Evolutionary conservation across 2,797 vertebrate species (phyloP).

Genomic region (Kryptopterus vitreolus): DNA sequence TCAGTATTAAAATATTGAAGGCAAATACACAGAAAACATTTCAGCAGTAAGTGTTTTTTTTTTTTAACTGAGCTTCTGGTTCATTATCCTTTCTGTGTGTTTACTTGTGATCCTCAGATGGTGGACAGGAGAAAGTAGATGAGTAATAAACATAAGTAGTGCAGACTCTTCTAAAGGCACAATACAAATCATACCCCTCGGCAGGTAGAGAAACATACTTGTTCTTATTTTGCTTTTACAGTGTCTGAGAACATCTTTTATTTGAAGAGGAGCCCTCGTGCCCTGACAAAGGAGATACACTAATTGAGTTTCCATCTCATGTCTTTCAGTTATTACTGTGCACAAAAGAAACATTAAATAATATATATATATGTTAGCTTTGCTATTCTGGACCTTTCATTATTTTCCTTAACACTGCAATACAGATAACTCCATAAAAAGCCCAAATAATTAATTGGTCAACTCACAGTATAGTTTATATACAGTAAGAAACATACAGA

Average conservation of each 20-base stretch:
- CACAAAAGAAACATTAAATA: constrained; percentile 2
- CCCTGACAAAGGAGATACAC: constrained; percentile 31
- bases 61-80: constrained; percentile 13
- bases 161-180: constrained; percentile 18
- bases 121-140: constrained; percentile 33
- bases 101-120: constrained; percentile 33
- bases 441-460: background rate
- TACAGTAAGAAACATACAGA: too few species aligned
- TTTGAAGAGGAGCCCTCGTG: constrained; percentile 43
- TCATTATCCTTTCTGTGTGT: constrained; percentile 33
- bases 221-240: constrained; percentile 43
- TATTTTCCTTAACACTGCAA: background rate
- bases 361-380: background rate
- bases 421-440: background rate
- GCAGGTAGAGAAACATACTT: constrained; percentile 44
- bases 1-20: background rate
- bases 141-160: constrained; percentile 41
- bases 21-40: background rate
- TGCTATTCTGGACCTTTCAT: background rate
- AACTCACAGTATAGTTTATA: background rate
- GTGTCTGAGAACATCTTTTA: constrained; percentile 39
- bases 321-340: constrained; percentile 38
- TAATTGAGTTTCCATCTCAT: constrained; percentile 56
- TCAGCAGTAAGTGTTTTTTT: background rate
- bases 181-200: constrained; percentile 32